Percentiles rank a stretch among this genome's conserved stretches.
Evolutionary conservation across 2,113 vertebrate genomes (phyloP).

Genomic region (Neodon shergylaensis): DNA sequence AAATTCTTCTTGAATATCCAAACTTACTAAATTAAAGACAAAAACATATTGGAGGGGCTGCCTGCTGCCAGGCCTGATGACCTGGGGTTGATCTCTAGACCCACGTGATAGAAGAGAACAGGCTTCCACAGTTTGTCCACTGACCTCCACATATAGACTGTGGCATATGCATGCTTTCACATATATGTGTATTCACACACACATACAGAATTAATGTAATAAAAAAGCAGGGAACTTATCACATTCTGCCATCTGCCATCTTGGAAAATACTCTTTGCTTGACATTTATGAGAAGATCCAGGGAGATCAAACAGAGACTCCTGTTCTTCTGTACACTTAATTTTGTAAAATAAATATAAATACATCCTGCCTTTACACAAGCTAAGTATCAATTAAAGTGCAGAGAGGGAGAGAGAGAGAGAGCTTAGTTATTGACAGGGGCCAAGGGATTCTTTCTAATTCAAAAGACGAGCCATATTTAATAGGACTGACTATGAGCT

Average conservation of each 20-base stretch:
- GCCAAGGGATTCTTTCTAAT: not conserved
- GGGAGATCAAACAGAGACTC: not conserved
- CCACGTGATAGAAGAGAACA: not conserved
- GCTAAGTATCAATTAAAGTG: slow-evolving; percentile 38
- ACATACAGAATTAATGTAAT: not conserved
- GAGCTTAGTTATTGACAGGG: not conserved
- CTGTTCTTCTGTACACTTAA: not conserved
- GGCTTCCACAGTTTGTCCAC: not conserved
- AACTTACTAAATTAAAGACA: not conserved
- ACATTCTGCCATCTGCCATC: not conserved
- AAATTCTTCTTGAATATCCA: not conserved
- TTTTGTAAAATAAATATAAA: slow-evolving; percentile 21
- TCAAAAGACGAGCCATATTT: not conserved
- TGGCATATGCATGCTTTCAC: not conserved
- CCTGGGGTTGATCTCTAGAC: not conserved
- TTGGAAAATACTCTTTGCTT: slow-evolving; percentile 1
- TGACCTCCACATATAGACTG: too few relatives aligned
- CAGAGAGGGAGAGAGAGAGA: not conserved
- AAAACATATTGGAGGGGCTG: not conserved
- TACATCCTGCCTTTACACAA: not conserved
- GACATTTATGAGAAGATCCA: slow-evolving; percentile 21
- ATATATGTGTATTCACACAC: not conserved
- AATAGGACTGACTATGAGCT: not conserved
- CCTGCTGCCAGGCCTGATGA: not conserved
- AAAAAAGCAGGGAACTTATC: not conserved